A percentile compares a stretch with the other conserved stretches of the same genome.
These are phyloP conservation scores for Poecile atricapillus DNA, from an alignment of 2,113 vertebrate species.

Conservation along the genomic window DNA sequence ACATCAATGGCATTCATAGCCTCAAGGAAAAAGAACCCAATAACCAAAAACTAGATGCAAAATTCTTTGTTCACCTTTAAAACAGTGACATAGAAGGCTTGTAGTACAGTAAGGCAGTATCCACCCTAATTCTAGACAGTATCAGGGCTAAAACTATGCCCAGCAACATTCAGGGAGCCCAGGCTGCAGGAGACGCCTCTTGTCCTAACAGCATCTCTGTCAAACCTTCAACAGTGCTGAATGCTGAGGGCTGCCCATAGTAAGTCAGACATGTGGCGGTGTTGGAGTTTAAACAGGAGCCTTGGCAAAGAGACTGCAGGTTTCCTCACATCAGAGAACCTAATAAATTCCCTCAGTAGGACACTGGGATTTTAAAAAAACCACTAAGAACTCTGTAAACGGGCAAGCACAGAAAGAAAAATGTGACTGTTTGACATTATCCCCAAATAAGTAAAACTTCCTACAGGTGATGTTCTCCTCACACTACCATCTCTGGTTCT, in stretches of 20 bases:
- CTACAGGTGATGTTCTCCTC: accelerated
- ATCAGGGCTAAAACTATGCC: neutral
- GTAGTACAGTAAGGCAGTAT: neutral
- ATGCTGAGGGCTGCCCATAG: neutral
- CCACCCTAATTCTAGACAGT: neutral
- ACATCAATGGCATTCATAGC: neutral
- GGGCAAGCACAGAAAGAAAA: neutral
- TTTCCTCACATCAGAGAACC: neutral
- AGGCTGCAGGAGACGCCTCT: neutral
- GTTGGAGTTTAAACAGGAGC: neutral
- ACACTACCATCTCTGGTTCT: neutral
- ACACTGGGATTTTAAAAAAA: neutral
- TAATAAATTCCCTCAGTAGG: neutral
- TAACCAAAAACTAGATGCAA: neutral
- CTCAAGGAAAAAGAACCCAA: neutral
- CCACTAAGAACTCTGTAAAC: neutral
- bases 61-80: neutral
- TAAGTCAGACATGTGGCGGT: accelerated
- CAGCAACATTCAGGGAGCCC: neutral
- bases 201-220: neutral
- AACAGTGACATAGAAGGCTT: neutral
- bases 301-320: neutral
- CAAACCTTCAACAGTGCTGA: accelerated
- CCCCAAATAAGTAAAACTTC: neutral
- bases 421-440: neutral